Conservation (phyloP, 53 echinoderm and acorn worm genomes). For the Antedon mediterranea region DNA sequence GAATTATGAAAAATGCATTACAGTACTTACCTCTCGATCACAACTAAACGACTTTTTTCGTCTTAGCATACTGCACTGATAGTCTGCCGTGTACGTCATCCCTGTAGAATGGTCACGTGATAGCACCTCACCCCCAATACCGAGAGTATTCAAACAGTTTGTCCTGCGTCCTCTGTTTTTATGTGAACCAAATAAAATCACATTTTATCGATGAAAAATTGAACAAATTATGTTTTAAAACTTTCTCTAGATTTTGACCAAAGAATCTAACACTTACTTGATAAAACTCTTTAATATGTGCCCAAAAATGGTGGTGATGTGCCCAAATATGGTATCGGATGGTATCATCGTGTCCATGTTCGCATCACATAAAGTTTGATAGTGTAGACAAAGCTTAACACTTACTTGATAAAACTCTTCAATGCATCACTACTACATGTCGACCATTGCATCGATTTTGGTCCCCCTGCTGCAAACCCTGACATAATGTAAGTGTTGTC, state of each 20-base stretch:
- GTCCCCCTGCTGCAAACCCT: slow-evolving; percentile 39
- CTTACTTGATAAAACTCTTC: slow-evolving; percentile 30
- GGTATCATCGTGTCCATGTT: too few species aligned
- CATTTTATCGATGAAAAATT: too few species aligned
- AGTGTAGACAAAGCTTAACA: too few species aligned
- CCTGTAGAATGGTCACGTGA: background rate
- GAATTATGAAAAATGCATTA: too few species aligned
- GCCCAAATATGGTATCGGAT: too few species aligned
- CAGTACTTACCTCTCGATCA: background rate
- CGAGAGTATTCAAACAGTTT: background rate
- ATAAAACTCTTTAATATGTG: too few species aligned
- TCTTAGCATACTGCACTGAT: background rate
- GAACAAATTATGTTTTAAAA: too few species aligned
- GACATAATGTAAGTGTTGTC: slow-evolving; percentile 46
- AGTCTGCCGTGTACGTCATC: background rate
- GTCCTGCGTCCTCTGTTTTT: background rate
- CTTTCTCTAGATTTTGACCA: too few species aligned
- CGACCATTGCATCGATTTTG: slow-evolving; percentile 37
- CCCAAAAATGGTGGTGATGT: too few species aligned
- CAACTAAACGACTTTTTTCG: background rate
- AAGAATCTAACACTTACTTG: too few species aligned
- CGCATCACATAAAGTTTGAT: too few species aligned
- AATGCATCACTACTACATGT: slow-evolving; percentile 33
- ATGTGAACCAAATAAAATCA: background rate
- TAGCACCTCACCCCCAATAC: background rate